phyloP scores from a whole-genome alignment of 2,888 invertebrate genomes.

The Oscheius sp. region DNA sequence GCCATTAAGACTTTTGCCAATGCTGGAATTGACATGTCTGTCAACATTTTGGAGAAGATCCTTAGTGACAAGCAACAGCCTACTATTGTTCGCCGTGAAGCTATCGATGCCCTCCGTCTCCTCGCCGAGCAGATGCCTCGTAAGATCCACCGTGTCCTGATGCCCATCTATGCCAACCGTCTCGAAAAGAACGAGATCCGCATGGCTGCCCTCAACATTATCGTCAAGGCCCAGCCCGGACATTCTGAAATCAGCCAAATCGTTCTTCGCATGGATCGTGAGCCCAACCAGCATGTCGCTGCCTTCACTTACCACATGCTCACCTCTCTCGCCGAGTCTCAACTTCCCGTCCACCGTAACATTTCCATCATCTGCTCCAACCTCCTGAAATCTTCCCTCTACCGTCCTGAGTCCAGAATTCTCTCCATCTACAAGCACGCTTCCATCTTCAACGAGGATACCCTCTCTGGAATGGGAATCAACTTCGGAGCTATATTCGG shows the following conservation, averaged over 20 bases:
- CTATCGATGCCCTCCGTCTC: constrained; percentile 63
- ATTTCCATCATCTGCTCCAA: constrained; percentile 41
- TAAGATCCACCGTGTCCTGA: constrained; percentile 51
- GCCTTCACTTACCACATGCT: constrained; percentile 55
- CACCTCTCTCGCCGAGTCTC: constrained; percentile 46
- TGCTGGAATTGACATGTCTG: constrained; percentile 60
- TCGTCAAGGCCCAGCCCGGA: constrained; percentile 56
- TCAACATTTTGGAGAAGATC: constrained; percentile 62
- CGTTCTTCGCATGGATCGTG: constrained; percentile 45
- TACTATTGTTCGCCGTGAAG: constrained; percentile 57
- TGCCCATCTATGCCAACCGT: constrained; percentile 61
- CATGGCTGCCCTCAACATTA: constrained; percentile 53
- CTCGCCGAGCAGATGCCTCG: constrained; percentile 43
- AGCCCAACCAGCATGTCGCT: constrained; percentile 57
- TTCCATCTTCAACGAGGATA: constrained; percentile 50
- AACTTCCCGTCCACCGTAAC: constrained; percentile 53
- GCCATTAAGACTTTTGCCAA: constrained; percentile 66
- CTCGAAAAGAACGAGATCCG: constrained; percentile 57
- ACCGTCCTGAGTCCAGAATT: constrained; percentile 41
- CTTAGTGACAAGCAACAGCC: constrained; percentile 52
- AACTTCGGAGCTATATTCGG: constrained; percentile 55
- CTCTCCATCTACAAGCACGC: constrained; percentile 42
- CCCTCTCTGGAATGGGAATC: constrained; percentile 49
- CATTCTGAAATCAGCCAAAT: constrained; percentile 55
- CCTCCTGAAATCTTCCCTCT: constrained; percentile 41